phyloP scores from a whole-genome alignment of 2,113 vertebrate species.

The Theropithecus gelada region DNA sequence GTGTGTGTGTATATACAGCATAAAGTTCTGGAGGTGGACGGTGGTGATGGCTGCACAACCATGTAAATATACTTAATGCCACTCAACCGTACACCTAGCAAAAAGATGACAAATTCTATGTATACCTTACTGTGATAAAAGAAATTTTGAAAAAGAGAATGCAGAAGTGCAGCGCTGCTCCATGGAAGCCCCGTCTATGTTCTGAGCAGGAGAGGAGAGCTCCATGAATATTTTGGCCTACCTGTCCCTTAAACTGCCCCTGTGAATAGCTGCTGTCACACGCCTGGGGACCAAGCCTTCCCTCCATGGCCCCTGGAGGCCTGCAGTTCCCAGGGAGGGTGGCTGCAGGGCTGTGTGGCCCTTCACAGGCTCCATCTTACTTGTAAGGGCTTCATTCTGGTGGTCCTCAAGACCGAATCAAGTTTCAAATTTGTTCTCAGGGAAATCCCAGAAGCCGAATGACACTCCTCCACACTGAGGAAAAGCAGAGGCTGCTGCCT shows the following conservation, averaged over 20 bases:
- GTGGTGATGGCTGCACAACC: fast-evolving
- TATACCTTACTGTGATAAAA: not conserved
- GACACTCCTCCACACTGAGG: no score
- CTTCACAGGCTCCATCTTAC: not conserved
- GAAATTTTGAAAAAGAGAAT: not conserved
- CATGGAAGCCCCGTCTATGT: not conserved
- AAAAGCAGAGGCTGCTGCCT: not conserved
- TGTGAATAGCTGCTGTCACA: fast-evolving
- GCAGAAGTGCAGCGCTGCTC: not conserved
- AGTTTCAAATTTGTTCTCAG: not conserved
- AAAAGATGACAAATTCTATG: not conserved
- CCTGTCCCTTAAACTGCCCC: not conserved
- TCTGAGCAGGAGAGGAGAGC: not conserved
- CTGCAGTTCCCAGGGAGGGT: not conserved
- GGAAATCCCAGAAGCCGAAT: not conserved
- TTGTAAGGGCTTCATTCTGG: not conserved
- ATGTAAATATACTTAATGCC: not conserved
- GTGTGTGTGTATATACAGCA: fast-evolving
- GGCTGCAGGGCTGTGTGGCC: not conserved
- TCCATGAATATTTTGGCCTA: not conserved
- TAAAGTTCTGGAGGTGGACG: not conserved
- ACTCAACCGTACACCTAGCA: not conserved
- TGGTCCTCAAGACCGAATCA: not conserved
- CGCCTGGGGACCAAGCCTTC: not conserved
- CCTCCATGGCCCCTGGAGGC: not conserved